Conservation (phyloP, 2,113 vertebrate species). For the Ceyx melanurus region DNA sequence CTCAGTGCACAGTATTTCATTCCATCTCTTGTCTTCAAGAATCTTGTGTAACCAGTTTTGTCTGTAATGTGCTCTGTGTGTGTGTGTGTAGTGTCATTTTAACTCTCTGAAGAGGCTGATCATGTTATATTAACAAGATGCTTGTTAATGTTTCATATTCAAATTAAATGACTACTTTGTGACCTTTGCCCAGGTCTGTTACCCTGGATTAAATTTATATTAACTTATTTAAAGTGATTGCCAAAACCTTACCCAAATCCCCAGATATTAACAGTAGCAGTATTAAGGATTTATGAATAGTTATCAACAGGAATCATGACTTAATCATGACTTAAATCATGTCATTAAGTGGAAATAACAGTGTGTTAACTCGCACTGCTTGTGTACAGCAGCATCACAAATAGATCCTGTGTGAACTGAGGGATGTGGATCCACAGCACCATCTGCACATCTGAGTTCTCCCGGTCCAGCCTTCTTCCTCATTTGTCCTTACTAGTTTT, state of each 20-base stretch:
- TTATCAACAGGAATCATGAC: not conserved
- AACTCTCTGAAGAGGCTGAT: not conserved
- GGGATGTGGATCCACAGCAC: not conserved
- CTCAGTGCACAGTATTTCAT: not conserved
- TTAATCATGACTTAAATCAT: not conserved
- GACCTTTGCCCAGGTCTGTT: not conserved
- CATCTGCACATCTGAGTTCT: not conserved
- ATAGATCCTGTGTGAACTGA: not conserved
- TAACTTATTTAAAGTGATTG: not conserved
- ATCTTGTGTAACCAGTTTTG: slow-evolving; percentile 60
- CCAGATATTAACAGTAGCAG: not conserved
- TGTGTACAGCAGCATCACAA: not conserved
- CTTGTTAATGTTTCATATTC: slow-evolving; percentile 29
- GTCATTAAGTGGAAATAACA: not conserved
- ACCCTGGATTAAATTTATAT: not conserved
- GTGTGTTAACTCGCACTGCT: not conserved
- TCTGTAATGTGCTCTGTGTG: not conserved
- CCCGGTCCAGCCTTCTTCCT: not conserved
- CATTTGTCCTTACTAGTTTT: not conserved
- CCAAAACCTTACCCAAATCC: not conserved
- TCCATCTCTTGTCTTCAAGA: slow-evolving; percentile 17
- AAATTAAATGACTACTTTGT: not conserved
- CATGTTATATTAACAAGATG: not conserved
- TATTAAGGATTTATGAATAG: not conserved
- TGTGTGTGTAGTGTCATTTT: not conserved